Evolutionary conservation across 2,113 vertebrate species (phyloP), one percentile per base, ranked within the genome.

Genomic region (Phycodurus eques): DNA sequence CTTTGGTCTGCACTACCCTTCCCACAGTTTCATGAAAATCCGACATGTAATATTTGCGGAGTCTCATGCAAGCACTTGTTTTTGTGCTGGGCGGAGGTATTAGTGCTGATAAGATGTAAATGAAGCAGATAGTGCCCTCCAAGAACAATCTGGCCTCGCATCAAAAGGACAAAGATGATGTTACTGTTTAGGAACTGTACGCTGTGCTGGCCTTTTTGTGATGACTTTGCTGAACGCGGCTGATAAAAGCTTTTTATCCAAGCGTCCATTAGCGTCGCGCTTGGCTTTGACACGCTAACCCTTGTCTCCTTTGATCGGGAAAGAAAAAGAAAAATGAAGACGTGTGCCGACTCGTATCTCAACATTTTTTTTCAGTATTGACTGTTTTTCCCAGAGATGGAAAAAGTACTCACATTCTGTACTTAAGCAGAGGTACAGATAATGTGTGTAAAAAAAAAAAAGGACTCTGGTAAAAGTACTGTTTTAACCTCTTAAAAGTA

Each of bases 131-230:
- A 8, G 62, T 43, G 39, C 39, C 62, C 8, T 43, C 39, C 39
- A 51, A 62, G 75, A 76, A 83, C 83, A 81, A 67, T 11, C 65
- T 56, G 73, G 68, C 46, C 73, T 68, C 44, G 71, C 46, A 66
- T 70, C 49, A 46, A 13, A 66, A 80, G 71, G 68, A 80, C 75
- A 59, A 43, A 56, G 74, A 81, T 77, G 80, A 75, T 53, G 33
- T 77, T 82, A 73, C 87, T 19, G 75, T 75, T 78, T 73, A 53
- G 72, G 57, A 77, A 62, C 57, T 77, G 70, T 57, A 68, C 67
- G 74, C 75, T 70, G 73, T 49, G 70, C 74, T 67, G 65, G 39
- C 8, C 5, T 47, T 70, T 76, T 83, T 73, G 44, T 76, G 82
- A 81, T 80, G 80, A 79, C 67, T 76, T 56, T 44, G 74, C 15